Evolutionary conservation across 2,888 invertebrate genomes (phyloP), one percentile per base, ranked within the genome.

Genomic region (Scaptomyza caliginosa): DNA sequence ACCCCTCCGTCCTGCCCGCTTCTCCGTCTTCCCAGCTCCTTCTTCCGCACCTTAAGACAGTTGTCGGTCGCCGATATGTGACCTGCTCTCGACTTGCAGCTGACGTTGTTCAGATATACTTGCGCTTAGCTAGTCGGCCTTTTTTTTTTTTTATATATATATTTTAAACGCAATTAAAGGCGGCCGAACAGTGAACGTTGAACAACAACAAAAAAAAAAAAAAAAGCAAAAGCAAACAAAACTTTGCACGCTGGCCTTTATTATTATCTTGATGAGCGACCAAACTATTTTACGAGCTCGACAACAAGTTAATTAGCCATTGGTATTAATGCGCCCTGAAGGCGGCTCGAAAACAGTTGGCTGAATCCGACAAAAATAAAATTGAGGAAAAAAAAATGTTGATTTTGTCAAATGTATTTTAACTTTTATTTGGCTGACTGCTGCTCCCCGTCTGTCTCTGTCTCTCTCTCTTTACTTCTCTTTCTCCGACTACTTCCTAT

Each of bases 261-360:
- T 16, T 45, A 76, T 76, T 81, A 81, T 81, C 81, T 81, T 84
- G 81, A 81, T 81, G 81, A 78, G 81, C 81, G 81, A 19, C 73
- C 84, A 79, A 81, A 84, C 86, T 83, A 84, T 86, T 85, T 86
- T 81, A 84, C 77, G 84, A 83, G 77, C 84, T 84, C 79, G 79
- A 77, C 86, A 86, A 82, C 85, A 82, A 86, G 82, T 86, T 86
- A 86, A 86, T 86, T 86, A 85, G 85, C 75, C 82, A 67, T 74
- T 67, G 77, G 77, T 60, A 78, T 86, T 85, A 86, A 77, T 64
- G 83, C 73, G 67, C 56, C 62, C 63, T 16, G 6, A 52, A 46
- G 52, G 54, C 73, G 63, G 54, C 56, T 34, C 52, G 39, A 60
- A 57, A 32, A 30, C 77, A 83, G 74, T 80, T 80, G 80, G 74